Conservation (phyloP, 2,888 invertebrate genomes). For the Hyalella azteca region DNA sequence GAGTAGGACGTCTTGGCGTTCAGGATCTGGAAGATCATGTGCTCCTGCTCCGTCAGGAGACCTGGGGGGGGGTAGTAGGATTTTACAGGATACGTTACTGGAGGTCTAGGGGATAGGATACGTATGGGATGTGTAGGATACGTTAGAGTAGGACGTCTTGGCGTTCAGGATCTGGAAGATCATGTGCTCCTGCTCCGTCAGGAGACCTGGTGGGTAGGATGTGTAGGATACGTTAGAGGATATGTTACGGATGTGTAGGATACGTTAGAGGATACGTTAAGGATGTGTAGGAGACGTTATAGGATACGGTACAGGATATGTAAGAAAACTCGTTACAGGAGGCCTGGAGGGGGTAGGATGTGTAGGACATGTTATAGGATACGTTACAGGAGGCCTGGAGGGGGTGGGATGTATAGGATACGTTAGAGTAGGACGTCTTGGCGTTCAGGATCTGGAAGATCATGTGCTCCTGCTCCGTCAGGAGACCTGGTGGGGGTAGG, state of each 20-base stretch:
- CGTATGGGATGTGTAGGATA: background rate
- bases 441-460: slow-evolving; percentile 89
- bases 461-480: slow-evolving; percentile 89
- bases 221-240: background rate
- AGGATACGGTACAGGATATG: slow-evolving; percentile 90
- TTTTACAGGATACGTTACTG: background rate
- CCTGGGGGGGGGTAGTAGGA: background rate
- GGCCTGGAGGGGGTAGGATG: too few relatives aligned
- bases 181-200: slow-evolving; percentile 89
- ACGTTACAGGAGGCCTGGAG: too few relatives aligned
- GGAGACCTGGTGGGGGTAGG: slow-evolving; percentile 70
- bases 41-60: slow-evolving; percentile 74
- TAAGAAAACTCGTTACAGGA: slow-evolving; percentile 87
- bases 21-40: slow-evolving; percentile 88
- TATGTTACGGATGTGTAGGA: too few relatives aligned
- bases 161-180: slow-evolving; percentile 88
- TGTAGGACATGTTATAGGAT: too few relatives aligned
- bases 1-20: slow-evolving; percentile 86
- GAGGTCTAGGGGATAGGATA: background rate
- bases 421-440: slow-evolving; percentile 84
- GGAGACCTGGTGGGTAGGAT: slow-evolving; percentile 70
- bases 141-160: slow-evolving; percentile 71
- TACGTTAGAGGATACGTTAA: too few relatives aligned
- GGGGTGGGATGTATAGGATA: too few relatives aligned
- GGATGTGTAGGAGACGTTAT: too few relatives aligned